Evolutionary conservation across 2,113 vertebrate genomes (phyloP), one percentile per base, ranked within the genome.

Genomic region (Periophthalmodon schlosseri): DNA sequence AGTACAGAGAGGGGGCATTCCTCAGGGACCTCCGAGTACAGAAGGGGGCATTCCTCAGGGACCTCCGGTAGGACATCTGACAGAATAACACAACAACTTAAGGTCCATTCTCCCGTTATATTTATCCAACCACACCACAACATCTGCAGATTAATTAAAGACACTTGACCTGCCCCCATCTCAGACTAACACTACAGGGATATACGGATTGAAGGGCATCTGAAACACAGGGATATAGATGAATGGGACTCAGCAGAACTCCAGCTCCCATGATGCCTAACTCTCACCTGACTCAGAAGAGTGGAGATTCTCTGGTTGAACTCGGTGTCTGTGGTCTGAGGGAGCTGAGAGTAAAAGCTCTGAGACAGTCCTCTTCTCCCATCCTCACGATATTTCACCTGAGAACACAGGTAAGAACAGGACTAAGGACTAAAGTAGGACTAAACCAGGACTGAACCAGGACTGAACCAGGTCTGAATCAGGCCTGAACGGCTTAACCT

Each of bases 21-120:
- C 73, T 84, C 4, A 76, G 50, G 0, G 63, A 90, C 69, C 91
- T 93, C 91, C 95, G 96, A 79, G 79, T 82, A 90, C 34, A 81
- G 70, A 36, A 77, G 12, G 20, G 46, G 1, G 74, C 77, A 12
- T 68, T 80, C 70, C 73, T 84, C 4, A 76, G 50, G 0, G 63
- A 90, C 69, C 91, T 93, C 91, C 95, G 96, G 76, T 97, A 97
- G 68, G 95, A 95, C 16, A 89, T 85, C 96, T 96, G 28, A 65
- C 33, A 65, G 5, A 3, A 57, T 50, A 58, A 58, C 56, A 23
- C n/a, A 58, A 3, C 2, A 1, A 54, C 52, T 52, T 28, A 28
- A 28, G 28, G 28, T 28, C 3, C 28, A 28, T 3, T 28, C 28
- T 28, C 28, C 28, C 28, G 28, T 3, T 2, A 3, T 28, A 28